Base-by-base conservation (phyloP, 2,113 vertebrate species). In the Salvelinus sp. region DNA sequence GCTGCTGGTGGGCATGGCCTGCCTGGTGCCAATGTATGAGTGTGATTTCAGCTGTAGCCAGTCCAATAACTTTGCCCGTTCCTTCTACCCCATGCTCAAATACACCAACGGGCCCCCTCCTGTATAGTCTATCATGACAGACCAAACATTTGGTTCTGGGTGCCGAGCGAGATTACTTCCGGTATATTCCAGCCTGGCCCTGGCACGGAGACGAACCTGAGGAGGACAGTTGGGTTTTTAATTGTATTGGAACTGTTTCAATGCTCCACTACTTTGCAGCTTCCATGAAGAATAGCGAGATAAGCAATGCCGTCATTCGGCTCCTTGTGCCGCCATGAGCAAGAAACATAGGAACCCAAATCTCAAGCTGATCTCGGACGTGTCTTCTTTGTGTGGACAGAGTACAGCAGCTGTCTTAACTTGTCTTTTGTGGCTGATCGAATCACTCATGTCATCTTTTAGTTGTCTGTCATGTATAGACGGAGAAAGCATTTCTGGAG, bases 91-190 rank as follows among this genome's bases (percentile, higher is more conserved):
- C 20, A 97, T 96, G 96, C 95, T 99, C 74, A 94, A 95, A 87
- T 98, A 99, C 87, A 96, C 92, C 4, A 97, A 98, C 4, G 97
- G 97, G n/a, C 98, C 97, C 0, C 97, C 97, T 75, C 97, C 97
- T 0, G 93, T 98, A 76, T 99, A 93, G 95, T 76, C 66, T 28
- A 28, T 44, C 38, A 44, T 44, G 38, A 28, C 63, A 33, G 75
- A n/a, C 75, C 3, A 30, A 76, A 54, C 50, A 18, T 3, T 54
- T 18, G 16, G 50, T 54, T 54, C 16, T 54, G 50, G 16, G 50
- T 54, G 14, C 50, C 50, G 16, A 18, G 50, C 4, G 16, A 54
- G 16, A 18, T 18, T 3, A 16, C 14, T 14, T 54, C 50, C 14
- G 3, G 50, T 18, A 18, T 54, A 18, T 54, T 16, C 50, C 50